These are phyloP conservation scores for Azorinus chamasolen DNA, from an alignment of 2,888 invertebrate species.

Conservation along the genomic window DNA sequence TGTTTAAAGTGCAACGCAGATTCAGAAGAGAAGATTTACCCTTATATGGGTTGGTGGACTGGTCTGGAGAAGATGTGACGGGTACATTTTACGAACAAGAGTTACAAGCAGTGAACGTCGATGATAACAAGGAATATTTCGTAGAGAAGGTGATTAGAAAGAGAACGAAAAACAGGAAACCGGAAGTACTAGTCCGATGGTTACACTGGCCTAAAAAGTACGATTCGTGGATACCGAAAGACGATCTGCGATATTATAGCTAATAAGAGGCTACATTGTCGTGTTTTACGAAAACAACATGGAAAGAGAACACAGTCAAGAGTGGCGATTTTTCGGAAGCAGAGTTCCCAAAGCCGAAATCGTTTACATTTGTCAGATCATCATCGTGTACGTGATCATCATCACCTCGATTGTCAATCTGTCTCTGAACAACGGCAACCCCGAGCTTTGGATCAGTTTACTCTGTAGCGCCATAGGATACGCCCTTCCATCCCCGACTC, in stretches of 20 bases:
- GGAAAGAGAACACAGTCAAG: background rate
- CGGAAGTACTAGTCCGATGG: slow-evolving; percentile 27
- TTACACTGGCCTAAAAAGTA: slow-evolving; percentile 35
- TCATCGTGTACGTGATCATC: slow-evolving; percentile 38
- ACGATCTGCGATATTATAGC: slow-evolving; percentile 2
- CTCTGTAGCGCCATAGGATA: slow-evolving; percentile 34
- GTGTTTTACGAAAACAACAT: too few species aligned
- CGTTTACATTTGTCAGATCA: slow-evolving; percentile 51
- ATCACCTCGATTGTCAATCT: slow-evolving; percentile 40
- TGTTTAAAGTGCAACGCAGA: slow-evolving; percentile 27
- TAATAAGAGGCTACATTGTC: slow-evolving; percentile 13
- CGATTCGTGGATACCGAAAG: too few species aligned
- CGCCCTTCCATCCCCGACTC: slow-evolving; percentile 19
- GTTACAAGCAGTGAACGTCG: slow-evolving; percentile 19
- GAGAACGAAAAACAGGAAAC: slow-evolving; percentile 4
- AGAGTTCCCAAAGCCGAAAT: slow-evolving; percentile 45
- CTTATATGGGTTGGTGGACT: slow-evolving; percentile 26
- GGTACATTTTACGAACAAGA: slow-evolving; percentile 26
- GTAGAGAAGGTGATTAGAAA: slow-evolving; percentile 18
- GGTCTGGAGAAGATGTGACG: slow-evolving; percentile 28
- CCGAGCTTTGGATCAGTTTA: slow-evolving; percentile 34
- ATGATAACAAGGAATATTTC: slow-evolving; percentile 19
- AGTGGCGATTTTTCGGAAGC: slow-evolving; percentile 35
- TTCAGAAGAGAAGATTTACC: slow-evolving; percentile 29
- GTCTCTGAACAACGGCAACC: slow-evolving; percentile 28